Conservation (phyloP, 2,888 invertebrate species). For the Petrophora chlorosata region DNA sequence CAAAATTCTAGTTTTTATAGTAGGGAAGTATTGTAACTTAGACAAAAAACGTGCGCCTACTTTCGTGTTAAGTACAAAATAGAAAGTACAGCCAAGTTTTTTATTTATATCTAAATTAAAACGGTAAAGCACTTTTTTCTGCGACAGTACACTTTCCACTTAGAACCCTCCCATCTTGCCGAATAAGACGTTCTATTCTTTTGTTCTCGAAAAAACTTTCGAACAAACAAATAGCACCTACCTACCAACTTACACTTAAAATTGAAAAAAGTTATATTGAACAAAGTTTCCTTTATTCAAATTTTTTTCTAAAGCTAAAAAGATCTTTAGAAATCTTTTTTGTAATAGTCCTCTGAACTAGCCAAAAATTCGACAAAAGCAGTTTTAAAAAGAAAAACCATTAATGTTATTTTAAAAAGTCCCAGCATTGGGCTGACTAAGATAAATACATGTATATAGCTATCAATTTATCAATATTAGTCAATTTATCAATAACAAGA, state of each 20-base stretch:
- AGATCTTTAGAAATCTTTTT: conserved; percentile 32
- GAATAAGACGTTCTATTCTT: conserved; percentile 48
- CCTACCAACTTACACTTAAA: conserved; percentile 37
- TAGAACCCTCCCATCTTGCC: conserved; percentile 40
- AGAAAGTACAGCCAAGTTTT: too few species aligned
- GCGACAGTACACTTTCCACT: conserved; percentile 26
- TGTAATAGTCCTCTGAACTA: conserved; percentile 24
- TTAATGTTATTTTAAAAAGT: too few species aligned
- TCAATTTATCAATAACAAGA: too few species aligned
- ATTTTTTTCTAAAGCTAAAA: conserved; percentile 32
- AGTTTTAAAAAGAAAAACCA: conserved; percentile 1
- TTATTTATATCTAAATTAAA: too few species aligned
- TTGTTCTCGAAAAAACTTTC: conserved; percentile 40
- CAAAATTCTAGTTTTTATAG: too few species aligned
- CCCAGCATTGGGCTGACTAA: too few species aligned
- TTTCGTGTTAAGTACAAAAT: too few species aligned
- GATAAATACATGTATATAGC: too few species aligned
- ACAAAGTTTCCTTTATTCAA: conserved; percentile 39
- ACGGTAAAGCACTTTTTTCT: conserved; percentile 6
- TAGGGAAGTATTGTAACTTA: too few species aligned
- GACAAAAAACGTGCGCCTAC: too few species aligned
- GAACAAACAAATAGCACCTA: conserved; percentile 36
- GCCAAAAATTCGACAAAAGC: conserved; percentile 23
- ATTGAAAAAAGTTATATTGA: conserved; percentile 42
- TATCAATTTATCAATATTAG: too few species aligned